Evolutionary conservation across 2,888 invertebrate species (phyloP), one percentile per base, ranked within the genome.

Genomic region (Drosophila nr. perissopoda): DNA sequence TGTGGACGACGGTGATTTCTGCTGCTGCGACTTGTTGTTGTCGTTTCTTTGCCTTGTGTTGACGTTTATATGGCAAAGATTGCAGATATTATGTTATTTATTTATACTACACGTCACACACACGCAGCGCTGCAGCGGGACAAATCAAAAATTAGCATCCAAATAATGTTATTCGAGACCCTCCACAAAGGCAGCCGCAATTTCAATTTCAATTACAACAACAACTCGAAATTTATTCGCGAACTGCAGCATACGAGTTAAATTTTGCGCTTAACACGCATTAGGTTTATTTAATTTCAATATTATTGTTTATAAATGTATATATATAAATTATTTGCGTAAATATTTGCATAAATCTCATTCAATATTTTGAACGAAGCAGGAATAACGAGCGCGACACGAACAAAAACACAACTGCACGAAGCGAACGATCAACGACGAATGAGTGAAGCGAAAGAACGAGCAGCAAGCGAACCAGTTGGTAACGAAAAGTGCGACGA

Each of bases 81-180:
- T 84, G 84, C 88, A 86, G 87, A 88, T 88, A 84, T 84, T 85
- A 80, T 82, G 59, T 82, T 88, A 84, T 84, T 84, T 84, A 84
- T 84, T 88, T 83, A 80, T 85, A 88, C 67, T 88, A 59, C 80
- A 70, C 60, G 74, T 69, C 72, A 64, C 40, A 54, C 63, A 52
- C 34, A 53, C 48, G 36, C 34, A 57, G 25, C 40, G 40, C 40
- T 61, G 54, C 42, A 54, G 38, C 48, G 64, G 69, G 67, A 74
- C 73, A 79, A 78, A 75, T 82, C 77, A 63, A 68, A 74, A 81
- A 76, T 86, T 78, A 75, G 82, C 79, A 83, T 83, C 75, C 75
- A 83, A 86, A 81, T 86, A 88, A 81, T 83, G 69, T 79, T 75
- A 83, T 88, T 63, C 59, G 71, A 76, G 71, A 80, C 71, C 80